Percentiles rank a stretch among this genome's conserved stretches.
Conservation (phyloP, 2,113 vertebrate species). For the Heteronetta atricapilla region DNA sequence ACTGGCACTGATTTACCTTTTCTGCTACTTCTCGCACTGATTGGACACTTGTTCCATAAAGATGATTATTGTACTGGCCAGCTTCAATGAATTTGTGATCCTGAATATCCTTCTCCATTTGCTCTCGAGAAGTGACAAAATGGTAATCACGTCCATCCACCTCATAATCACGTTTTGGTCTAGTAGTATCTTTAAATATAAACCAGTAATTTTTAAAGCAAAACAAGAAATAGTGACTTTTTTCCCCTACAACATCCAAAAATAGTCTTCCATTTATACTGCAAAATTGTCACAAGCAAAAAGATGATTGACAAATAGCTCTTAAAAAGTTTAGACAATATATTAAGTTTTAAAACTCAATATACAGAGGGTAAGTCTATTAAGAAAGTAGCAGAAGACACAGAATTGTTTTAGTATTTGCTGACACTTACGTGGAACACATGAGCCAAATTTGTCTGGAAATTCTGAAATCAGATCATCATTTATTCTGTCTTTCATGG, state of each 20-base stretch:
- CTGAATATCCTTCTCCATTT: slow-evolving; percentile 99
- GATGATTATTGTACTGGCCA: slow-evolving; percentile 98
- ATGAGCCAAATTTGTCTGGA: slow-evolving; percentile 97
- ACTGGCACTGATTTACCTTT: slow-evolving; percentile 80
- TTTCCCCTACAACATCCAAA: background rate
- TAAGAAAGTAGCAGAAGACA: background rate
- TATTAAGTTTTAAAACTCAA: background rate
- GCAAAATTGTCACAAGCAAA: background rate
- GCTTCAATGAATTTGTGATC: slow-evolving; percentile 99
- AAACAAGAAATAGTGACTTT: background rate
- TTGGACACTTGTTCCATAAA: slow-evolving; percentile 98
- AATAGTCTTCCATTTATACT: background rate
- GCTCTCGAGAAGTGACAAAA: slow-evolving; percentile 93
- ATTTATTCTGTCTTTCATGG: slow-evolving; percentile 98
- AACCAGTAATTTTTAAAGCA: background rate
- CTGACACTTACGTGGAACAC: slow-evolving; percentile 92
- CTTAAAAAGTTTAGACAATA: background rate
- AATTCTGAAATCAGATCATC: slow-evolving; percentile 98
- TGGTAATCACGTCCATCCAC: slow-evolving; percentile 96
- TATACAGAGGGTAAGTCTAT: background rate
- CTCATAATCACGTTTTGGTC: slow-evolving; percentile 97
- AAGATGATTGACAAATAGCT: background rate
- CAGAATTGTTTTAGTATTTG: background rate
- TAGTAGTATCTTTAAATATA: slow-evolving; percentile 89
- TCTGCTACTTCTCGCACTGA: slow-evolving; percentile 91